A percentile compares a stretch with the other conserved stretches of the same genome.
Conservation (phyloP, 2,888 invertebrate genomes). For the Blastobasis adustella region DNA sequence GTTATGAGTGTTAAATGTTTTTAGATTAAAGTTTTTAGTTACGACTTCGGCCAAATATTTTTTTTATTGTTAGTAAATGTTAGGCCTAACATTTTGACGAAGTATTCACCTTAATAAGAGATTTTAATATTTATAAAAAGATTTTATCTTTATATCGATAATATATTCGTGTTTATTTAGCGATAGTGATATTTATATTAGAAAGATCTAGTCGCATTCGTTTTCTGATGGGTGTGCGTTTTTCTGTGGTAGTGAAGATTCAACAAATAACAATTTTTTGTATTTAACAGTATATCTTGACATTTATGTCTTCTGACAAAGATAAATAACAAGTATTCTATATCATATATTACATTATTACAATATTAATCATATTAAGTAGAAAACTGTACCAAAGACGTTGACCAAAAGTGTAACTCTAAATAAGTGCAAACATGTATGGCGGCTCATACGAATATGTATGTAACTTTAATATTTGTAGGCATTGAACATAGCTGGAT, state of each 20-base stretch:
- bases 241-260: no score
- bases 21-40: neutral
- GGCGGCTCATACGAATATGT: constrained; percentile 1
- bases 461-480: neutral
- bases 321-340: no score
- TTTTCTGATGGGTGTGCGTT: neutral
- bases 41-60: neutral
- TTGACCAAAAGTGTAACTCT: constrained; percentile 3
- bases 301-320: no score
- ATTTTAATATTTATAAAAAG: constrained; percentile 20
- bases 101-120: constrained; percentile 22
- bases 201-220: constrained; percentile 19
- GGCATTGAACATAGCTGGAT: constrained; percentile 9
- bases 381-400: constrained; percentile 1
- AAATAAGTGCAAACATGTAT: constrained; percentile 3
- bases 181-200: constrained; percentile 18
- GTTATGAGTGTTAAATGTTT: neutral
- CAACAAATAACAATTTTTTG: no score
- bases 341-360: no score
- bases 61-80: constrained; percentile 7
- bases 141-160: constrained; percentile 16
- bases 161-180: constrained; percentile 32
- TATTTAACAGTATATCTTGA: no score
- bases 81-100: constrained; percentile 14
- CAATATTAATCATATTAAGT: neutral